These are phyloP conservation scores for Oxytorus armatus DNA, from an alignment of 2,888 invertebrate genomes.

Conservation along the genomic window DNA sequence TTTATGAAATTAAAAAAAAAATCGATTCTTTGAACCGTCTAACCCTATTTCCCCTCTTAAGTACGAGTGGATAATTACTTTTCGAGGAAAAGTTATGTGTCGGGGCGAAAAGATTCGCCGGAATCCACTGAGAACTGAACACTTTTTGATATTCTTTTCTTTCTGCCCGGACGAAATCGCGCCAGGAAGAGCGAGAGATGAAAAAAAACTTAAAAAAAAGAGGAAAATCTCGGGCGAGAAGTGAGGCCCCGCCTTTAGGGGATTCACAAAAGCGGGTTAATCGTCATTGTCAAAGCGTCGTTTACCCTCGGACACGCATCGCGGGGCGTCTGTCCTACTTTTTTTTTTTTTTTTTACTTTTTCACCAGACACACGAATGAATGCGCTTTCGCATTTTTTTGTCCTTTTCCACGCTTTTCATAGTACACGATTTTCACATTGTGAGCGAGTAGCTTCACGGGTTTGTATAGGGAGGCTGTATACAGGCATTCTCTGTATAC, in stretches of 20 bases:
- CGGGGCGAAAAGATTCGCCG: constrained; percentile 20
- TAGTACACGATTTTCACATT: constrained; percentile 60
- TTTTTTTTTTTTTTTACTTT: constrained; percentile 53
- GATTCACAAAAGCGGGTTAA: constrained; percentile 76
- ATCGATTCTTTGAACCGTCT: too few relatives aligned
- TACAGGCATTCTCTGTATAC: constrained; percentile 22
- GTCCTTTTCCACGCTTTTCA: constrained; percentile 57
- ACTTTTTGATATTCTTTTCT: constrained; percentile 40
- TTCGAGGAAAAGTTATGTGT: constrained; percentile 24
- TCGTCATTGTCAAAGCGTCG: constrained; percentile 76
- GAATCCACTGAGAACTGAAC: constrained; percentile 38
- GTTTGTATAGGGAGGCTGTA: constrained; percentile 44
- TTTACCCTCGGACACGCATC: constrained; percentile 74
- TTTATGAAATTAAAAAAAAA: too few relatives aligned
- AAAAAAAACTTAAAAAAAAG: constrained; percentile 30
- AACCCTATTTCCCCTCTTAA: neutral
- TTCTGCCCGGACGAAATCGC: constrained; percentile 57
- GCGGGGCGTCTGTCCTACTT: constrained; percentile 72
- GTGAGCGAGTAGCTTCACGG: constrained; percentile 68
- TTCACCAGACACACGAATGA: constrained; percentile 37
- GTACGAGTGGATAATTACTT: neutral
- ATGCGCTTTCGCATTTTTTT: constrained; percentile 58
- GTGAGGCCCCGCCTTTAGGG: constrained; percentile 20
- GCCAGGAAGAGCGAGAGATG: constrained; percentile 7
- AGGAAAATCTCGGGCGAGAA: constrained; percentile 26